A percentile compares a stretch with the other conserved stretches of the same genome.
Evolutionary conservation across 2,888 invertebrate genomes (phyloP).

Genomic region (Eledone cirrhosa): DNA sequence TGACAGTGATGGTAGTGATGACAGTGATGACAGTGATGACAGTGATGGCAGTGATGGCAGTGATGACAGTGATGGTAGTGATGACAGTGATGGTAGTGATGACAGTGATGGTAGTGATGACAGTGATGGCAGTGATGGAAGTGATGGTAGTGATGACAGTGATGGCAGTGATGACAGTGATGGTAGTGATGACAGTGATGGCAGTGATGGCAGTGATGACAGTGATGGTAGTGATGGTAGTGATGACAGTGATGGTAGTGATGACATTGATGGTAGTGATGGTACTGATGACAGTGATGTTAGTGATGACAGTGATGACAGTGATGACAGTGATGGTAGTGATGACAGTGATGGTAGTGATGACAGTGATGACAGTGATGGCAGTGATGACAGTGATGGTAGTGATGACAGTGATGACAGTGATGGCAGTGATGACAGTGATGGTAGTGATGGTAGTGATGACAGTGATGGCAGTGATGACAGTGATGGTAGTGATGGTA

Average conservation of each 20-base stretch:
- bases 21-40: slow-evolving; percentile 28
- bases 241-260: too few species aligned
- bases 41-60: slow-evolving; percentile 24
- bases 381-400: slow-evolving; percentile 24
- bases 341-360: slow-evolving; percentile 27
- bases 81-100: background rate
- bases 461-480: slow-evolving; percentile 6
- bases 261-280: too few species aligned
- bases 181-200: slow-evolving; percentile 30
- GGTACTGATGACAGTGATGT: background rate
- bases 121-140: too few species aligned
- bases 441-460: background rate
- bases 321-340: slow-evolving; percentile 26
- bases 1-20: slow-evolving; percentile 28
- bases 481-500: background rate
- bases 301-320: slow-evolving; percentile 9
- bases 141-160: too few species aligned
- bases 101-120: background rate
- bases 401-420: slow-evolving; percentile 21
- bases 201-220: slow-evolving; percentile 30
- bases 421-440: slow-evolving; percentile 5
- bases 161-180: slow-evolving; percentile 20
- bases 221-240: slow-evolving; percentile 29
- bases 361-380: slow-evolving; percentile 26
- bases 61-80: slow-evolving; percentile 17